Conservation (phyloP, 2,113 vertebrate species). For the Petromus typicus region DNA sequence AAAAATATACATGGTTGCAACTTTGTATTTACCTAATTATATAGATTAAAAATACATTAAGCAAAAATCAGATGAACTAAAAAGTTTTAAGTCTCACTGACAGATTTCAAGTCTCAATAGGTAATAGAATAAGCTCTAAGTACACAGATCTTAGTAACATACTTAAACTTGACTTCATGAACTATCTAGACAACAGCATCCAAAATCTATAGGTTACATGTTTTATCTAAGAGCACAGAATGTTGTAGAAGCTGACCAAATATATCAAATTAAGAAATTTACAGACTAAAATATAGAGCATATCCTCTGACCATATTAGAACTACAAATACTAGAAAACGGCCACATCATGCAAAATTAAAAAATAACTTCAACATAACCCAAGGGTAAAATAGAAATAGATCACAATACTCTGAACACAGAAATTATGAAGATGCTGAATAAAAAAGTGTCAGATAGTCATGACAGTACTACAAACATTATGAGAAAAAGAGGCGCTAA, state of each 20-base stretch:
- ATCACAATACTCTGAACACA: background rate
- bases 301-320: background rate
- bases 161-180: background rate
- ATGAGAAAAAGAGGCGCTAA: background rate
- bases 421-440: background rate
- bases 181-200: background rate
- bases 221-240: background rate
- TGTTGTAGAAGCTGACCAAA: background rate
- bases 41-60: background rate
- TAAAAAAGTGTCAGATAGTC: background rate
- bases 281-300: background rate
- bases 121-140: background rate
- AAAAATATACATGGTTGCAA: background rate
- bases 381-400: background rate
- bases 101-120: background rate
- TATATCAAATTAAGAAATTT: background rate
- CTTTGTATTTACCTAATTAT: background rate
- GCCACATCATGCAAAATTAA: background rate
- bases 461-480: background rate
- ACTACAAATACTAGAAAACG: slow-evolving; percentile 2
- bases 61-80: background rate
- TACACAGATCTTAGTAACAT: background rate
- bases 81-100: background rate
- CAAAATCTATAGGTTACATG: background rate
- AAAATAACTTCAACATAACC: background rate